Conservation (phyloP, 2,113 vertebrate genomes). For the Lynx canadensis region DNA sequence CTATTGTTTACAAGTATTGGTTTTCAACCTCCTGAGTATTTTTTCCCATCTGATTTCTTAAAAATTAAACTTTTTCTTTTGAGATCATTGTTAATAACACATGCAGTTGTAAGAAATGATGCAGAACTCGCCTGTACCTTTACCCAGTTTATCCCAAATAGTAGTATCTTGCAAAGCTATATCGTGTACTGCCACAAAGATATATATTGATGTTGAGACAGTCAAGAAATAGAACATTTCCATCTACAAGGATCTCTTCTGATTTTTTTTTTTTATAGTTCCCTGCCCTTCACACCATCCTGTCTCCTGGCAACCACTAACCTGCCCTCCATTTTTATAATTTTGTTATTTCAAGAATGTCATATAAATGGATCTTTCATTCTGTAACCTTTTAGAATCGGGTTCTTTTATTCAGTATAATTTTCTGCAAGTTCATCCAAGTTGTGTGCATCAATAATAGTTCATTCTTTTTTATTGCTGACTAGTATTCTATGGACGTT, state of each 20-base stretch:
- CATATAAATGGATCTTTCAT: not conserved
- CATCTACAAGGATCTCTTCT: not conserved
- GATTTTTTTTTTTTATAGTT: not conserved
- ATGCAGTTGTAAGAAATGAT: not conserved
- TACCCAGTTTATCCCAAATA: not conserved
- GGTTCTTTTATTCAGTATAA: constrained; percentile 26
- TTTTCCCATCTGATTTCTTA: not conserved
- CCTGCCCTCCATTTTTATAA: not conserved
- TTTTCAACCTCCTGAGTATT: constrained; percentile 16
- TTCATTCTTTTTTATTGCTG: not conserved
- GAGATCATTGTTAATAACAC: not conserved
- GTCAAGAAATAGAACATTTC: not conserved
- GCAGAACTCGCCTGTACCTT: not conserved
- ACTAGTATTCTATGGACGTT: not conserved
- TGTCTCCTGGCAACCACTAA: not conserved
- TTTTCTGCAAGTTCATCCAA: not conserved
- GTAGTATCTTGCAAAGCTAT: constrained; percentile 19
- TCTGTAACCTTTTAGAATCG: constrained; percentile 18
- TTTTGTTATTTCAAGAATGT: not conserved
- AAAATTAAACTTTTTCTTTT: constrained; percentile 26
- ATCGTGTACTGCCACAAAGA: not conserved
- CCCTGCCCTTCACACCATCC: accelerated
- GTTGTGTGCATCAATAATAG: not conserved
- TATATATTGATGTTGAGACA: not conserved
- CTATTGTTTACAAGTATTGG: not conserved